Evolutionary conservation across 1,140 invertebrate genomes (phyloP).

Genomic region (Drosophila melanogaster): Release_6_plus_ISO1_MT NT_037436.4:21633501-21634000

Average conservation of each 20-base stretch:
- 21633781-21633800: conserved; percentile 88
- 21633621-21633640: conserved; percentile 91
- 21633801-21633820: conserved; percentile 84
- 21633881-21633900: conserved; percentile 91
- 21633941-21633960: conserved; percentile 96
- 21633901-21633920: conserved; percentile 85
- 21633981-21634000: conserved; percentile 96
- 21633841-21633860: conserved; percentile 92
- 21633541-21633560: conserved; percentile 91
- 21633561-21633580: conserved; percentile 94
- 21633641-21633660: conserved; percentile 96
- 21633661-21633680: conserved; percentile 95
- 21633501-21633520: conserved; percentile 88
- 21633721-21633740: conserved; percentile 95
- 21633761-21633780: conserved; percentile 91
- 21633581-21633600: conserved; percentile 95
- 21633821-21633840: conserved; percentile 96
- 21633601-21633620: conserved; percentile 85
- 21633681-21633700: conserved; percentile 97
- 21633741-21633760: conserved; percentile 96
- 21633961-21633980: conserved; percentile 95
- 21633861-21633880: conserved; percentile 98
- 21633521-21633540: conserved; percentile 97
- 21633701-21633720: conserved; percentile 96
- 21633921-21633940: conserved; percentile 94